Evolutionary conservation across 2,888 invertebrate species (phyloP).

Genomic region (Polymixis lichenea): DNA sequence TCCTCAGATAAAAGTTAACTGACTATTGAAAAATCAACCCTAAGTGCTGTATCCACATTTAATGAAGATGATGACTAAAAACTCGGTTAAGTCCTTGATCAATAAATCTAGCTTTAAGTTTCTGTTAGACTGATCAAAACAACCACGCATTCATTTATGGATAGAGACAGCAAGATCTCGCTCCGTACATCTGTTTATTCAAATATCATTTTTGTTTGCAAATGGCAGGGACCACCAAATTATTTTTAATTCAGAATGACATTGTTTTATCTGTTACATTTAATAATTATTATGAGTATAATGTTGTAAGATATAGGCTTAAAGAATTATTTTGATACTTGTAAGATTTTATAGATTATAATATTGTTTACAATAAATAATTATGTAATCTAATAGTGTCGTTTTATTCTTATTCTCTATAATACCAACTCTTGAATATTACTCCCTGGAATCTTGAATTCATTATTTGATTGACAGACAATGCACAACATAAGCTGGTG

Average conservation of each 20-base stretch:
- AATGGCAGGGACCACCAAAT: constrained; percentile 5
- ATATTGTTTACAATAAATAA: constrained; percentile 73
- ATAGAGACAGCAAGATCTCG: no score
- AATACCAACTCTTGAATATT: no score
- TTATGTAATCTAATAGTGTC: constrained; percentile 54
- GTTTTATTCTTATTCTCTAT: neutral
- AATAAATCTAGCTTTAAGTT: neutral
- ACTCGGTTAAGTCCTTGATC: no score
- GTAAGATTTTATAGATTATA: constrained; percentile 67
- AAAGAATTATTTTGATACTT: constrained; percentile 51
- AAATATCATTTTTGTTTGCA: neutral
- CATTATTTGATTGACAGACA: neutral
- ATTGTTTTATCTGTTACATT: constrained; percentile 25
- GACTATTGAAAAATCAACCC: no score
- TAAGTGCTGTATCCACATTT: no score
- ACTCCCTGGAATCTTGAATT: neutral
- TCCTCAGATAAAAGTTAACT: no score
- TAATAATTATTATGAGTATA: constrained; percentile 31
- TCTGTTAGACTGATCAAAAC: no score
- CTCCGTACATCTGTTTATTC: no score
- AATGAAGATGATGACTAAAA: no score
- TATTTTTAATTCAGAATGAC: constrained; percentile 33
- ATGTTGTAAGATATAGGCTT: constrained; percentile 51
- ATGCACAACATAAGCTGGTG: neutral
- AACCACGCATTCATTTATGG: no score